These are phyloP conservation scores for Oscheius sp. DNA, from an alignment of 2,888 invertebrate species.

Conservation along the genomic window DNA sequence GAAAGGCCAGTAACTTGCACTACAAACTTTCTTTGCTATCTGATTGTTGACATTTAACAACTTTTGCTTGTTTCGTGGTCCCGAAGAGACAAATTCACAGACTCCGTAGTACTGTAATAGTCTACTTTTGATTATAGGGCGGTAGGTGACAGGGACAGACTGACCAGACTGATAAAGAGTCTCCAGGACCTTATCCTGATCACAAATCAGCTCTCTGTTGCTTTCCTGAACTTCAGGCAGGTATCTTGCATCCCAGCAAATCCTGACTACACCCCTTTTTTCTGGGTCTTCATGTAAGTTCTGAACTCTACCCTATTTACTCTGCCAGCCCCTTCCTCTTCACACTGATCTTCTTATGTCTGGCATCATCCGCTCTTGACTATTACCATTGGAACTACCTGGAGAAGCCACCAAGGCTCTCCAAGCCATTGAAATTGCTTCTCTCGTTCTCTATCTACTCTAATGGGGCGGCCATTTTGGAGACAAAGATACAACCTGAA, in stretches of 20 bases:
- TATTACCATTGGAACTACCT: slow-evolving; percentile 4
- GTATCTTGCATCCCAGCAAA: neutral
- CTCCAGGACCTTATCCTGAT: neutral
- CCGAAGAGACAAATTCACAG: too few species aligned
- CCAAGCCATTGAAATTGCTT: slow-evolving; percentile 37
- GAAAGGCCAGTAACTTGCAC: too few species aligned
- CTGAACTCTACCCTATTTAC: neutral
- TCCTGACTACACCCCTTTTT: neutral
- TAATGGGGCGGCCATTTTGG: slow-evolving; percentile 40
- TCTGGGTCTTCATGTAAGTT: slow-evolving; percentile 1
- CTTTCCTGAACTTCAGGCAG: neutral
- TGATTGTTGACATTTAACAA: too few species aligned
- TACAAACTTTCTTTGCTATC: too few species aligned
- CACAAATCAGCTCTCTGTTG: neutral
- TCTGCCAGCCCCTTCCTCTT: neutral
- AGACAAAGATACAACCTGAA: slow-evolving; percentile 37
- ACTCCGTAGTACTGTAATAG: too few species aligned
- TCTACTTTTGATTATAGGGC: too few species aligned
- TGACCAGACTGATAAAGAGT: neutral
- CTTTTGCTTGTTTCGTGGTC: too few species aligned
- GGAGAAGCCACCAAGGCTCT: neutral
- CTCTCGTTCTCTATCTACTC: slow-evolving; percentile 46
- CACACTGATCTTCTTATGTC: neutral
- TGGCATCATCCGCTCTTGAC: neutral
- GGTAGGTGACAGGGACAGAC: too few species aligned